phyloP scores from a whole-genome alignment of 2,113 vertebrate genomes.

The Aythya baeri region DNA sequence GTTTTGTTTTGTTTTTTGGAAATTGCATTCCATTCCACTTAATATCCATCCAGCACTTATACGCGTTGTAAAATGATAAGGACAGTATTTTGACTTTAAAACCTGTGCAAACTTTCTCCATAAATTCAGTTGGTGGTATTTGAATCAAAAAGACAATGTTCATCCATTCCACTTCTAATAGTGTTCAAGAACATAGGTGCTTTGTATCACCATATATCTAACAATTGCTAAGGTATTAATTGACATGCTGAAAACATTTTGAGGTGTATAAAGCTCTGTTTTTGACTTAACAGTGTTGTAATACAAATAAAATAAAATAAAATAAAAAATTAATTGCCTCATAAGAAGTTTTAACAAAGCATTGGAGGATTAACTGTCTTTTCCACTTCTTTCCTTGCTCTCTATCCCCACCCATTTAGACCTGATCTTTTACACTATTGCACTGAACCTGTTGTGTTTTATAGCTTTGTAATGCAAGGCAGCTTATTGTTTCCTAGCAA shows the following conservation, averaged over 20 bases:
- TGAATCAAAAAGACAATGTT: neutral
- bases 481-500: neutral
- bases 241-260: neutral
- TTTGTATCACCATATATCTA: neutral
- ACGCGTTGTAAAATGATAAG: neutral
- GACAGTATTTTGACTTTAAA: neutral
- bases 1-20: neutral
- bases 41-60: neutral
- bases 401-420: neutral
- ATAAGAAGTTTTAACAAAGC: neutral
- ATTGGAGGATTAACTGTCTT: neutral
- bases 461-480: neutral
- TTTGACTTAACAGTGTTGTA: neutral
- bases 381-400: neutral
- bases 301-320: neutral
- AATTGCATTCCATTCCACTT: neutral
- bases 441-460: neutral
- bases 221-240: too few relatives aligned
- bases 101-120: neutral
- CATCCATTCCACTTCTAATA: neutral
- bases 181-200: neutral
- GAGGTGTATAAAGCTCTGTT: neutral
- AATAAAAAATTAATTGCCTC: neutral
- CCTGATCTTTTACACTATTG: neutral
- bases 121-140: neutral